Base-by-base conservation (phyloP, 1,140 invertebrate species). In the Neodiprion fabricii region DNA sequence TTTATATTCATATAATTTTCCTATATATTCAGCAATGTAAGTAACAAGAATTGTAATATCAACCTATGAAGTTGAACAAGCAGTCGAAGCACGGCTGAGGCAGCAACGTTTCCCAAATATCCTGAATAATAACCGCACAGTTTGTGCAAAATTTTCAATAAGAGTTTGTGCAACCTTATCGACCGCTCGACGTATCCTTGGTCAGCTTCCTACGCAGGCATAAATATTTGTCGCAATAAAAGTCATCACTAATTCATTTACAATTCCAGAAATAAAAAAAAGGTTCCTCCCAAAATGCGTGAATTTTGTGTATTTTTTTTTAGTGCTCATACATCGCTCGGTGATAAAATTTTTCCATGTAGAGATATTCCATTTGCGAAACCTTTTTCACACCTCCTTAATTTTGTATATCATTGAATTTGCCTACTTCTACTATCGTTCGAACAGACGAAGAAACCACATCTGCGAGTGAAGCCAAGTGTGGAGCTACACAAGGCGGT, bases 121-220 rank as follows among this genome's bases (percentile, higher is more conserved):
- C 72, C 72, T 40, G n/a, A 73, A 53, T 86, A 87, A 23, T 65
- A 72, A 7, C 76, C 73, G 61, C 72, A 83, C 28, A 87, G 76
- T 79, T 79, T 85, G 61, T 81, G 76, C 14, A 87, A 77, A 72
- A 85, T 81, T 77, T 83, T 85, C 14, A 87, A 73, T 8, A 85
- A 77, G n/a, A 82, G 14, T 66, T 76, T 77, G 7, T 77, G 65
- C 66, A 80, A 84, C 65, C 77, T 74, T 61, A 85, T 70, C 2
- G 66, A 78, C 50, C 79, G 79, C 68, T 85, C 84, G 48, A 80
- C 80, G 1, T 76, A 66, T 21, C 73, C 79, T 10, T 74, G 28
- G n/a, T 61, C 53, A 61, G 11, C 53, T 14, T 61, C 53, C 53
- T 61, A 61, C 53, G 2, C 28, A 40, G 28, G 28, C 28, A 40